Evolutionary conservation across 2,888 invertebrate genomes (phyloP), one percentile per base, ranked within the genome.

Genomic region (Aleiodes leptofemur): DNA sequence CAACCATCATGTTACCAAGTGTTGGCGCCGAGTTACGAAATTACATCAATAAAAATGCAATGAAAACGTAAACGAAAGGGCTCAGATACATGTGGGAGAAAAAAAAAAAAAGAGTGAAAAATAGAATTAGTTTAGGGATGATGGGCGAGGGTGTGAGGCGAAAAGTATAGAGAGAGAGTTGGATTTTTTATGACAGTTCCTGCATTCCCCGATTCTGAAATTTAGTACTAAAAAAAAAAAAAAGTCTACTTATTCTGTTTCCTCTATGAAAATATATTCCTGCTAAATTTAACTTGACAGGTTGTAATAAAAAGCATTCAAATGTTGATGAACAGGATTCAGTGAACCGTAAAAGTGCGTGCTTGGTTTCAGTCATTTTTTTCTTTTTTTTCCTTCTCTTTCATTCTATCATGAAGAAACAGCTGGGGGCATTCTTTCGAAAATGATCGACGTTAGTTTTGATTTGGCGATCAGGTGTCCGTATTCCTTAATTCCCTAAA

Each of bases 11-110:
- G 78, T 77, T 77, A 80, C 72, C 73, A 53, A 77, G 76, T 77
- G 83, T 74, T 80, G 79, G 78, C 74, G 77, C 73, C 74, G 77
- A 70, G 73, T 82, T 80, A 80, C 81, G 77, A 81, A 85, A 85
- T 87, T 87, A 85, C 87, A 83, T 80, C 81, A 83, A 82, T 85
- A 83, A 83, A 83, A 84, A 83, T 78, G 80, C 80, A 79, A 79
- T 81, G 82, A 81, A 82, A 82, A 81, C 51, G 72, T 72, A 71
- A 72, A 77, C 76, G 75, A 78, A 77, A 79, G 81, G 79, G 78
- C 79, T 79, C 74, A 56, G 51, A 38, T 31, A 23, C 43, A 14
- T 13, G 34, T 34, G 13, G 61, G 43, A 48, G 38, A 13, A 23
- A 38, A 38, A 23, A 38, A 38, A 23, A 23, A 23, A 38, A 61